phyloP scores from a whole-genome alignment of 92 coral and sea anemone species.

The Paramuricea clavata region DNA sequence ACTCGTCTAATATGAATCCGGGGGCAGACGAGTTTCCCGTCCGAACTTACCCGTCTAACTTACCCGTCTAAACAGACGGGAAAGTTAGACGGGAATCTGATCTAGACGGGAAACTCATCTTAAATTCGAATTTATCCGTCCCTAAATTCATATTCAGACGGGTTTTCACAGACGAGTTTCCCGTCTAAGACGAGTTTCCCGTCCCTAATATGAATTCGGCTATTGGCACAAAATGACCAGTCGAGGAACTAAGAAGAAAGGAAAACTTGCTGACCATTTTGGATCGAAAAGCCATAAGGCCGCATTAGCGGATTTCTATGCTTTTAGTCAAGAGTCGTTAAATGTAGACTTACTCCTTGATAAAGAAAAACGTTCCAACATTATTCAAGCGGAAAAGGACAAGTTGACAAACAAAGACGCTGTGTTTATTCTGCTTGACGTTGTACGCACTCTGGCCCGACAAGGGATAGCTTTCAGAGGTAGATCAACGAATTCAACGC shows the following conservation, averaged over 20 bases:
- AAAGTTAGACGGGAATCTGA: too few relatives aligned
- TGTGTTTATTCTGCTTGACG: constrained; percentile 5
- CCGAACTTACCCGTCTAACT: too few relatives aligned
- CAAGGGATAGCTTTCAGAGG: constrained; percentile 26
- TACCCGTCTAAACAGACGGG: too few relatives aligned
- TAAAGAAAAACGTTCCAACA: neutral
- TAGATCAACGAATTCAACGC: neutral
- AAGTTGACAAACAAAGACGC: constrained; percentile 6
- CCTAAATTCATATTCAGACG: too few relatives aligned
- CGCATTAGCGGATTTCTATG: neutral
- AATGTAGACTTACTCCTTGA: neutral
- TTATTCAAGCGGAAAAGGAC: neutral
- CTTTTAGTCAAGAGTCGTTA: neutral
- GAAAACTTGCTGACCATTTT: constrained; percentile 10
- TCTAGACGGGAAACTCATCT: too few relatives aligned
- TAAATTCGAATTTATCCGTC: too few relatives aligned
- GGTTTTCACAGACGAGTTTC: too few relatives aligned
- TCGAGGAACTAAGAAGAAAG: constrained; percentile 19
- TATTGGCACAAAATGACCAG: constrained; percentile 13
- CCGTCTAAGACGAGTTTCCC: too few relatives aligned
- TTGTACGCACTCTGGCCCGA: neutral
- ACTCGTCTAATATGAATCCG: too few relatives aligned
- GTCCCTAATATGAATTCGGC: too few relatives aligned
- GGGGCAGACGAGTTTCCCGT: too few relatives aligned
- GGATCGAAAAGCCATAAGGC: constrained; percentile 30